Percentiles rank a stretch among this genome's conserved stretches.
Evolutionary conservation across 1,140 invertebrate species (phyloP).

Genomic region (Oryzaephilus surinamensis): DNA sequence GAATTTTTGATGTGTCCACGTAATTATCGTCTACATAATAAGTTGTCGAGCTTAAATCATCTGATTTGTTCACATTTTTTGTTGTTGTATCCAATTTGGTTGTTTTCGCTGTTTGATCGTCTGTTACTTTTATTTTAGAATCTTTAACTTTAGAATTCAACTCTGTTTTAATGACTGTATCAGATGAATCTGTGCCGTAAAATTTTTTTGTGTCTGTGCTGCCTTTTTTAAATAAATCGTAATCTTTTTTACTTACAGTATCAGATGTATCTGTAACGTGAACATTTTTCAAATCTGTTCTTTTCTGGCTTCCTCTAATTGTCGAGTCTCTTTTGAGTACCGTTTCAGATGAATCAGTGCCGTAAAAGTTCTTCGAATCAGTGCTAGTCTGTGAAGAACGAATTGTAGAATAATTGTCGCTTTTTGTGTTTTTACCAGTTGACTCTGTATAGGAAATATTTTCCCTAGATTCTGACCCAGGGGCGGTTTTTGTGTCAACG

Average conservation of each 20-base stretch:
- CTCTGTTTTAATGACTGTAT: neutral
- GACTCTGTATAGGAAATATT: constrained; percentile 7
- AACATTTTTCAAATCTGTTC: neutral
- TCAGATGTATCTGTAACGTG: neutral
- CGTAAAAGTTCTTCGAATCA: constrained; percentile 7
- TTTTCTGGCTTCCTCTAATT: neutral
- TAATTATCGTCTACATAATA: constrained; percentile 20
- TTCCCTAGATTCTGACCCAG: neutral
- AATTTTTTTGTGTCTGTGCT: constrained; percentile 4
- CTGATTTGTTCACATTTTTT: constrained; percentile 1
- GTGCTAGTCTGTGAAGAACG: neutral
- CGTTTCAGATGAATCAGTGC: neutral
- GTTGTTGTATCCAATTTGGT: neutral
- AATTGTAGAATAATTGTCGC: neutral
- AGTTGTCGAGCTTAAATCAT: neutral
- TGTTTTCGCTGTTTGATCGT: no score
- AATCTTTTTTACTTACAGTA: neutral
- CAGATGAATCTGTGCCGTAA: neutral
- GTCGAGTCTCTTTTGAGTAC: neutral
- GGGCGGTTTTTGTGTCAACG: constrained; percentile 19
- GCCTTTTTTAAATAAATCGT: neutral
- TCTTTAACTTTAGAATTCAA: no score
- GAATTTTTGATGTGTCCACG: constrained; percentile 18
- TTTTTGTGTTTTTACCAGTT: neutral
- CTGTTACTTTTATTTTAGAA: no score